Evolutionary conservation across 2,113 vertebrate genomes (phyloP), one percentile per base, ranked within the genome.

Genomic region (Holacanthus passer): DNA sequence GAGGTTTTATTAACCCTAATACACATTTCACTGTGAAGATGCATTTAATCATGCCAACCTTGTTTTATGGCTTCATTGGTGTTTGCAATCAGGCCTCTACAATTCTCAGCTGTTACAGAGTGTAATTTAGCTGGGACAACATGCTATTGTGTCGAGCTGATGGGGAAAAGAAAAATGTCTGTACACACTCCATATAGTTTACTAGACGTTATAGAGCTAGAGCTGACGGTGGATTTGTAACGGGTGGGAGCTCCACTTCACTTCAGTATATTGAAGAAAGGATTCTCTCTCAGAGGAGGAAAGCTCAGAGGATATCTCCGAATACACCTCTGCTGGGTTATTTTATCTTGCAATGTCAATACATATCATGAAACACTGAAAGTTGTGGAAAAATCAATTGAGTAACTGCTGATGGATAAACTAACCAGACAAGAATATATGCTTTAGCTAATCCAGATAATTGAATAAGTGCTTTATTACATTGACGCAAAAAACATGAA

Each of bases 41-140:
- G 41, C 27, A 22, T 76, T 78, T 73, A 63, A 81, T 75, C 73
- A 71, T 3, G 14, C 19, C 37, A 45, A 31, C 27, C 29, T 66
- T 76, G 56, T 79, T 39, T 55, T 37, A 65, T 50, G 55, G 62
- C 74, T 56, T 56, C 1, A 14, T 35, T 65, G 53, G 22, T 19
- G 53, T 75, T 58, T 83, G 43, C 67, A 69, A 73, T 59, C 39
- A 62, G 27, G 14, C 64, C 47, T 77, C 14, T 55, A 5, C 37
- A 39, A 45, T 24, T 31, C 52, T 77, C 29, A 13, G 47, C 56
- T 65, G 48, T 65, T 50, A 68, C 53, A 60, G 45, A 67, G 53
- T 76, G 3, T 81, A 64, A 84, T 81, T 78, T 68, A 78, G 20
- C 59, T 48, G 22, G 41, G 20, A 29, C 63, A 37, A 31, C 45